Evolutionary conservation across 2,888 invertebrate genomes (phyloP).

Genomic region (Apocheima hispidaria): DNA sequence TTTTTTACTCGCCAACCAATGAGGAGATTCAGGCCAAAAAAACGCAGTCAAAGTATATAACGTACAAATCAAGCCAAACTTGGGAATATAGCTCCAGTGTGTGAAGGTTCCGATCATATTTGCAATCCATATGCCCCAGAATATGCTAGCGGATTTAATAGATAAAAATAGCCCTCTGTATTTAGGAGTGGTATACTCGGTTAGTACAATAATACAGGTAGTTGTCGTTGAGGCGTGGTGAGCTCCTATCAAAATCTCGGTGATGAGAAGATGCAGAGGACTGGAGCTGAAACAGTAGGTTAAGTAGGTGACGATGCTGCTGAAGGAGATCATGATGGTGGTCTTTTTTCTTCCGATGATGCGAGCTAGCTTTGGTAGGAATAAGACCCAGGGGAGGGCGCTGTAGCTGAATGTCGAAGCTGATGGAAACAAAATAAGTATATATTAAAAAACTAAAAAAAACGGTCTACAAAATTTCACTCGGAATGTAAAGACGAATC

Average conservation of each 20-base stretch:
- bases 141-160: conserved; percentile 19
- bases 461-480: no score
- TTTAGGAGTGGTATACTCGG: conserved; percentile 11
- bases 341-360: conserved; percentile 14
- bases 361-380: conserved; percentile 7
- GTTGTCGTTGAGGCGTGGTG: conserved; percentile 5
- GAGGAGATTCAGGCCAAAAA: conserved; percentile 18
- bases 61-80: conserved; percentile 10
- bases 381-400: conserved; percentile 17
- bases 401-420: conserved; percentile 20
- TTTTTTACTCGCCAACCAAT: conserved; percentile 11
- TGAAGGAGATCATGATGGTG: conserved; percentile 1
- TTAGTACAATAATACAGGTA: conserved; percentile 3
- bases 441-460: not conserved
- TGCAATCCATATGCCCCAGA: conserved; percentile 21
- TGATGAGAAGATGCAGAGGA: conserved; percentile 11
- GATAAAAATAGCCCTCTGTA: conserved; percentile 10
- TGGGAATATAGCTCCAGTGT: conserved; percentile 15
- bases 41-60: conserved; percentile 9
- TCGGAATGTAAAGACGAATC: no score
- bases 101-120: conserved; percentile 16
- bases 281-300: conserved; percentile 11
- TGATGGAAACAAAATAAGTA: conserved; percentile 5
- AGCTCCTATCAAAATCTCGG: conserved; percentile 8
- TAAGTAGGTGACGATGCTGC: conserved; percentile 11